Conservation (phyloP, 37 sponge, comb jelly and placozoan species). For the Beroe ovata region DNA sequence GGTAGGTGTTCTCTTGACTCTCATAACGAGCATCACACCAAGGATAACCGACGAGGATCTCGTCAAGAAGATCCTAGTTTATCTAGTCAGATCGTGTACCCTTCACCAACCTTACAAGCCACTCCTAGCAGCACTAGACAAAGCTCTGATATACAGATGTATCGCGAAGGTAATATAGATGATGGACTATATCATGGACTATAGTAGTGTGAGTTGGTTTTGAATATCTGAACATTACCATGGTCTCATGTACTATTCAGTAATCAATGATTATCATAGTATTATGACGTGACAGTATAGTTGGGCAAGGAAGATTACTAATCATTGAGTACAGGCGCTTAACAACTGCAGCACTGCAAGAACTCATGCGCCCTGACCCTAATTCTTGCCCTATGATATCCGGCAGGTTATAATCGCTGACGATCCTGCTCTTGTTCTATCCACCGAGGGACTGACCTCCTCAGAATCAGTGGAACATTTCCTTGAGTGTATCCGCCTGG, state of each 20-base stretch:
- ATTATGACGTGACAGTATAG: too few species aligned
- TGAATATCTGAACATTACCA: too few species aligned
- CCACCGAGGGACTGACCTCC: slow-evolving; percentile 2
- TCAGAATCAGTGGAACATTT: slow-evolving; percentile 17
- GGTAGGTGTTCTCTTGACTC: slow-evolving; percentile 21
- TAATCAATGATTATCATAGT: too few species aligned
- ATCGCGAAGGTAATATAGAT: not conserved
- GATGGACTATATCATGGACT: too few species aligned
- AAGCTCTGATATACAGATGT: not conserved
- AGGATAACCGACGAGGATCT: not conserved
- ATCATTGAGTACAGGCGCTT: too few species aligned
- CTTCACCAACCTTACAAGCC: slow-evolving; percentile 46
- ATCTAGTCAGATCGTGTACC: slow-evolving; percentile 7
- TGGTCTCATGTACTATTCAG: too few species aligned
- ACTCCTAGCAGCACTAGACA: slow-evolving; percentile 7
- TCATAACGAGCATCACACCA: not conserved
- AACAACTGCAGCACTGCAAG: too few species aligned
- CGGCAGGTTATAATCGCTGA: not conserved
- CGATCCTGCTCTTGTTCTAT: not conserved
- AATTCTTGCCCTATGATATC: too few species aligned
- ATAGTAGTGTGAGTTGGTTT: too few species aligned
- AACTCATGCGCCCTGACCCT: too few species aligned
- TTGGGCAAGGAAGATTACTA: too few species aligned
- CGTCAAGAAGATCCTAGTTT: not conserved
- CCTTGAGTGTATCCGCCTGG: not conserved